Percentiles rank a stretch among this genome's conserved stretches.
Evolutionary conservation across 2,888 invertebrate genomes (phyloP).

Genomic region (Galerucella pusilla): DNA sequence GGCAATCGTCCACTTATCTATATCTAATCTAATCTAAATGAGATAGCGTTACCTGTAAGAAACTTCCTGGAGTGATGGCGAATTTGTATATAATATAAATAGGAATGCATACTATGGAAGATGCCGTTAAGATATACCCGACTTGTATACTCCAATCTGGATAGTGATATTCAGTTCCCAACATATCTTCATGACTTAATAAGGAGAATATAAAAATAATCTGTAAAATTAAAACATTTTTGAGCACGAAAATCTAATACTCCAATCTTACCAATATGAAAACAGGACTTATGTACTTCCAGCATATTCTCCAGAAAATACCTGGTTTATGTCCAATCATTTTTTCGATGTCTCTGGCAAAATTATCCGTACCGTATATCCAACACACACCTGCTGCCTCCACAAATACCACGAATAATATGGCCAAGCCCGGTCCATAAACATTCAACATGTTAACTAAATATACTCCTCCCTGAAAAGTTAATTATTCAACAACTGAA

Average conservation of each 20-base stretch:
- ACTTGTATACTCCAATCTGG: slow-evolving; percentile 84
- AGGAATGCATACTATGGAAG: slow-evolving; percentile 88
- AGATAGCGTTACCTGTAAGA: slow-evolving; percentile 63
- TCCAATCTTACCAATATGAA: slow-evolving; percentile 75
- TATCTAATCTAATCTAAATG: background rate
- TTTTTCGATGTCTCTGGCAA: slow-evolving; percentile 82
- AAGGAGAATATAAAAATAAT: slow-evolving; percentile 86
- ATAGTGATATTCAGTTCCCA: slow-evolving; percentile 79
- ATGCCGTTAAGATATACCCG: slow-evolving; percentile 85
- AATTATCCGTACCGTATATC: slow-evolving; percentile 87
- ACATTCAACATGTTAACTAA: slow-evolving; percentile 88
- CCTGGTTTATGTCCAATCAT: slow-evolving; percentile 87
- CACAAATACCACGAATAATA: slow-evolving; percentile 90
- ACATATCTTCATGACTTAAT: slow-evolving; percentile 82
- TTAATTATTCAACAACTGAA: slow-evolving; percentile 21
- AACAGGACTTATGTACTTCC: slow-evolving; percentile 88
- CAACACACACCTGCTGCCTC: slow-evolving; percentile 91
- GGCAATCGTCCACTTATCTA: too few species aligned
- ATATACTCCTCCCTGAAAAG: slow-evolving; percentile 82
- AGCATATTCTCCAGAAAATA: slow-evolving; percentile 84
- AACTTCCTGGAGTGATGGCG: slow-evolving; percentile 74
- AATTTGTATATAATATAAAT: slow-evolving; percentile 84
- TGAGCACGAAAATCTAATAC: background rate
- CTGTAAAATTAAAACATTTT: slow-evolving; percentile 62
- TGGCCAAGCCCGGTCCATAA: slow-evolving; percentile 88